These are phyloP conservation scores for Cryptoblepharus egeriae DNA, from an alignment of 2,797 vertebrate species.

Conservation along the genomic window DNA sequence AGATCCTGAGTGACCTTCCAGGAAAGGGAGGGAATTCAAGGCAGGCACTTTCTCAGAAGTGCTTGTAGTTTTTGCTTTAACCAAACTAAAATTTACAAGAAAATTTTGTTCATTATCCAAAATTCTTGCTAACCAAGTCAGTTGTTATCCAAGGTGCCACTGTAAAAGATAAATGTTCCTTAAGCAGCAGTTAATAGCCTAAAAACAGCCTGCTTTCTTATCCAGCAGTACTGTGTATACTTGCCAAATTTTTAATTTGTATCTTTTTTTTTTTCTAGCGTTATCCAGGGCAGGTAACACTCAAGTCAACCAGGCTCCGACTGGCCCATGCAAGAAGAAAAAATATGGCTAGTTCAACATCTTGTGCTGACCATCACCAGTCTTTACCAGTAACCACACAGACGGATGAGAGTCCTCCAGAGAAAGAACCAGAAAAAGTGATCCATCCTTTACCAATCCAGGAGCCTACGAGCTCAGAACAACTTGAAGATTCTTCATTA, in stretches of 20 bases:
- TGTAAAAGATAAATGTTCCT: too few relatives aligned
- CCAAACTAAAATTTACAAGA: too few relatives aligned
- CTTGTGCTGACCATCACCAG: slow-evolving; percentile 69
- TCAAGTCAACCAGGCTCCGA: slow-evolving; percentile 90
- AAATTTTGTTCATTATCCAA: too few relatives aligned
- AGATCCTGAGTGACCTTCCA: too few relatives aligned
- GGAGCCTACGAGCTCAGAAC: slow-evolving; percentile 65
- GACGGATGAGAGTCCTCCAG: slow-evolving; percentile 74
- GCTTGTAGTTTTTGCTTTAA: too few relatives aligned
- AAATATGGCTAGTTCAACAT: slow-evolving; percentile 61
- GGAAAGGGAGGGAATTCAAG: too few relatives aligned
- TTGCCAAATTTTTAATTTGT: slow-evolving; percentile 39
- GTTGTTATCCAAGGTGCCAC: too few relatives aligned
- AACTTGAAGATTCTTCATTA: slow-evolving; percentile 79
- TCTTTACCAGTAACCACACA: slow-evolving; percentile 80
- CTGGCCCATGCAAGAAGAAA: slow-evolving; percentile 81
- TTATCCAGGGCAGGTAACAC: slow-evolving; percentile 93
- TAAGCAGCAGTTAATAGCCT: too few relatives aligned
- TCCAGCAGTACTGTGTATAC: not conserved
- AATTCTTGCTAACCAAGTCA: too few relatives aligned
- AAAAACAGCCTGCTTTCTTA: too few relatives aligned
- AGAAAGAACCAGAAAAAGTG: slow-evolving; percentile 64
- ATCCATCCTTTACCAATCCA: slow-evolving; percentile 55
- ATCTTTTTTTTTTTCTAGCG: slow-evolving; percentile 76
- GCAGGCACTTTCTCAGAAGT: too few relatives aligned